phyloP scores from a whole-genome alignment of 2,113 vertebrate genomes.

The Saguinus imperator region DNA sequence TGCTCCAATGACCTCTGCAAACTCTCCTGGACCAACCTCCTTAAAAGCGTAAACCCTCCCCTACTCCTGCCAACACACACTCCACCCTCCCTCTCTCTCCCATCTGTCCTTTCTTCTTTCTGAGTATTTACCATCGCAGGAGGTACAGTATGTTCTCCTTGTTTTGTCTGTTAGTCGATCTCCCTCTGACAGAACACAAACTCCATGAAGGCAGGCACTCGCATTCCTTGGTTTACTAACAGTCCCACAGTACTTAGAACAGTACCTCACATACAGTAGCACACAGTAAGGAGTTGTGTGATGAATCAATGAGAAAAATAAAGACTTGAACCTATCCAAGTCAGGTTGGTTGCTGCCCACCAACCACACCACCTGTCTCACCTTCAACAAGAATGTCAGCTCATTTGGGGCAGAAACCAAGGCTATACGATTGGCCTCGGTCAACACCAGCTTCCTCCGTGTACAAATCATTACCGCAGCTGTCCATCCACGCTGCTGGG shows the following conservation, averaged over 20 bases:
- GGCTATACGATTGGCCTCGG: rapidly evolving
- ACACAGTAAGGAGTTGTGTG: not conserved
- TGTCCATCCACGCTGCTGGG: not conserved
- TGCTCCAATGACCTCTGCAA: not conserved
- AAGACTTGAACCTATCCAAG: not conserved
- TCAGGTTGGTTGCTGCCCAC: not conserved
- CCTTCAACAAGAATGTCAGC: too few relatives aligned
- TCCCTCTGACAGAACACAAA: not conserved
- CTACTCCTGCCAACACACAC: not conserved
- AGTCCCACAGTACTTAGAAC: not conserved
- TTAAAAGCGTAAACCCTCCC: not conserved
- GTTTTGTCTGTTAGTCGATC: not conserved
- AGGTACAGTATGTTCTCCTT: rapidly evolving
- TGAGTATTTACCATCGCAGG: not conserved
- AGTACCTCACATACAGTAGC: rapidly evolving
- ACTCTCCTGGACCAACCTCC: not conserved
- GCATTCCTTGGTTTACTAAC: rapidly evolving
- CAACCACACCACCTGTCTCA: not conserved
- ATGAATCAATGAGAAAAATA: not conserved
- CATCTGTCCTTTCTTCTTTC: not conserved
- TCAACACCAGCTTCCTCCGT: not conserved
- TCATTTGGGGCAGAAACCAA: rapidly evolving
- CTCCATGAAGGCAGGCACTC: not conserved
- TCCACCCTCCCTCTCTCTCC: too few relatives aligned
- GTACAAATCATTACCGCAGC: not conserved